Conservation (phyloP, 1,140 invertebrate genomes). For the Maniola jurtina region DNA sequence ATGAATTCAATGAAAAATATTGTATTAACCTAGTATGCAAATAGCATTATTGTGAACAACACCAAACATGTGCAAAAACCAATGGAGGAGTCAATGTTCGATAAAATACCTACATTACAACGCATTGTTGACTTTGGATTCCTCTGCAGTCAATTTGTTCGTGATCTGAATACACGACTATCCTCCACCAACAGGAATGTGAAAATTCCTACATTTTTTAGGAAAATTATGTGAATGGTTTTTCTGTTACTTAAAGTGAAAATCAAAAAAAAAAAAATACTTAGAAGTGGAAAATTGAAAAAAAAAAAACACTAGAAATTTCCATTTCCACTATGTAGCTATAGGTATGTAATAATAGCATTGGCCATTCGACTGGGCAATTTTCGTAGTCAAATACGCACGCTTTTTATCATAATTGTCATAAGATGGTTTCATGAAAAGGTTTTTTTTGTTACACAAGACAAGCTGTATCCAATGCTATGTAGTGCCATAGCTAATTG, state of each 20-base stretch:
- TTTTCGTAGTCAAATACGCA: too few relatives aligned
- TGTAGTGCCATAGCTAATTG: too few relatives aligned
- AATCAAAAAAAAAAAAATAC: not conserved
- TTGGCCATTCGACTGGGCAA: too few relatives aligned
- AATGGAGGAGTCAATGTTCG: conserved; percentile 5
- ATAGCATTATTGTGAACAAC: not conserved
- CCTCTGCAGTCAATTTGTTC: not conserved
- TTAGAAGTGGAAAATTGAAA: not conserved
- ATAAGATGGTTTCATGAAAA: too few relatives aligned
- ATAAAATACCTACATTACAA: conserved; percentile 14
- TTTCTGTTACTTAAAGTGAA: not conserved
- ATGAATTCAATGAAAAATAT: not conserved
- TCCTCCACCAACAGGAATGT: not conserved
- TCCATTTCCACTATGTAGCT: too few relatives aligned
- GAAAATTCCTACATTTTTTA: not conserved
- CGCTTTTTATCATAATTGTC: too few relatives aligned
- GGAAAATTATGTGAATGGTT: not conserved
- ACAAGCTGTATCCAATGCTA: too few relatives aligned
- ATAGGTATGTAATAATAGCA: too few relatives aligned
- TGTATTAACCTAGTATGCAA: not conserved
- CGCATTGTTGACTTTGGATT: not conserved
- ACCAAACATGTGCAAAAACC: conserved; percentile 8
- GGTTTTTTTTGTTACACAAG: too few relatives aligned
- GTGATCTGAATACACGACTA: conserved; percentile 7
- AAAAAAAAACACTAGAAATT: not conserved